Percentiles rank a stretch among this genome's conserved stretches.
Conservation (phyloP, 2,113 vertebrate genomes). For the Eclectus roratus region DNA sequence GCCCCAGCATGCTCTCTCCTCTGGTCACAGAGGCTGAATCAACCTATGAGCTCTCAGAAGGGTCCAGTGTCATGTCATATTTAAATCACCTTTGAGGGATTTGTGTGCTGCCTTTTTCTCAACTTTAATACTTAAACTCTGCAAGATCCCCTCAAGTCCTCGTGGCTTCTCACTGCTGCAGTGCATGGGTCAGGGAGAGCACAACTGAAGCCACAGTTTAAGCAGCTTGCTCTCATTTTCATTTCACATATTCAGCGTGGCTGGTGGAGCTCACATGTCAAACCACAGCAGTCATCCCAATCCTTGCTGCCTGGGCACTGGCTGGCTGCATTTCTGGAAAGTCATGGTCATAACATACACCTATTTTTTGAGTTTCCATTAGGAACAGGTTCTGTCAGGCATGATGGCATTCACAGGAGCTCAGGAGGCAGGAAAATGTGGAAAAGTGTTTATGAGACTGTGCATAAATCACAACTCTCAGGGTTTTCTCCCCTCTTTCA, state of each 20-base stretch:
- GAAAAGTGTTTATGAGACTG: constrained; percentile 34
- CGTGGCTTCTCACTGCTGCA: background rate
- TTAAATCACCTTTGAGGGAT: background rate
- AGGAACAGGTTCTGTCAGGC: constrained; percentile 45
- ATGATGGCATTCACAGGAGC: background rate
- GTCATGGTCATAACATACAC: constrained; percentile 32
- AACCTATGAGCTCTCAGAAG: background rate
- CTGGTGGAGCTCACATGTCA: background rate
- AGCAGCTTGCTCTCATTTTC: background rate
- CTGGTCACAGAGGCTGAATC: background rate
- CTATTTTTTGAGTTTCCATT: constrained; percentile 58
- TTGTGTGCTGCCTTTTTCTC: background rate
- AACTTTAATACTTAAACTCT: background rate
- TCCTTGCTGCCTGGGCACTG: constrained; percentile 32
- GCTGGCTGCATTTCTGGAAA: constrained; percentile 62
- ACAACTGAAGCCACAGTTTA: background rate
- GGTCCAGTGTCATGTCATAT: background rate
- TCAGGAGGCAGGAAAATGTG: constrained; percentile 56
- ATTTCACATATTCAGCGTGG: constrained; percentile 12
- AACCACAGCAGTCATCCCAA: constrained; percentile 34
- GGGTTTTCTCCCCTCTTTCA: background rate
- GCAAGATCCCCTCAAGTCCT: background rate
- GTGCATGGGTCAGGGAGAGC: background rate
- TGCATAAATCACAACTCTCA: constrained; percentile 14
- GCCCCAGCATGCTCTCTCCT: background rate